Conservation (phyloP, 2,888 invertebrate genomes). For the Caenorhabditis macrosperma region DNA sequence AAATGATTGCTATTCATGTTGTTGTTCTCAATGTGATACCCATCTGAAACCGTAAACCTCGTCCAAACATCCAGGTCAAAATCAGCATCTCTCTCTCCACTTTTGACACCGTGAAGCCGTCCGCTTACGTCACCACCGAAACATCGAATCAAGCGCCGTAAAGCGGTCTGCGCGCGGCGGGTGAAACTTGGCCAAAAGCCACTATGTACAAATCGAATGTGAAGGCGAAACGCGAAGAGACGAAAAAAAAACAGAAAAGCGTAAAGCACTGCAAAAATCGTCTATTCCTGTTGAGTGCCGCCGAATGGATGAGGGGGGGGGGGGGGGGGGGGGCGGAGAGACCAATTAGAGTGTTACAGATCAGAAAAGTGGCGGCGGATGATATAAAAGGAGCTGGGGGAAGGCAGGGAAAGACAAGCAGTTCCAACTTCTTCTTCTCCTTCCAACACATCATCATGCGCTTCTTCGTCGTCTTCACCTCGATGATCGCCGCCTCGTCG, state of each 20-base stretch:
- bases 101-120: neutral
- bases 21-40: too few relatives aligned
- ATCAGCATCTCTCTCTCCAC: neutral
- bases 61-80: neutral
- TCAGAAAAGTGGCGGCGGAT: neutral
- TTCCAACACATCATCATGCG: conserved; percentile 44
- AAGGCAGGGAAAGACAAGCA: neutral
- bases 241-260: neutral
- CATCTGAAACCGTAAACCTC: neutral
- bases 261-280: conserved; percentile 18
- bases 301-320: too few relatives aligned
- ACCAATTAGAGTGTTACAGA: neutral
- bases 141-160: conserved; percentile 12
- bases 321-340: conserved; percentile 3
- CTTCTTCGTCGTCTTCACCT: conserved; percentile 56
- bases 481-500: conserved; percentile 52
- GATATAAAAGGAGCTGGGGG: neutral
- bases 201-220: too few relatives aligned
- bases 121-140: conserved; percentile 1
- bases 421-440: conserved; percentile 13
- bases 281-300: too few relatives aligned
- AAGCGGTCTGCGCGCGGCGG: neutral
- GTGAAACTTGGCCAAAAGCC: conserved; percentile 9
- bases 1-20: too few relatives aligned
- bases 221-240: too few relatives aligned